A percentile compares a stretch with the other conserved stretches of the same genome.
phyloP scores from a whole-genome alignment of 1,140 invertebrate species.

The Cephus cinctus region DNA sequence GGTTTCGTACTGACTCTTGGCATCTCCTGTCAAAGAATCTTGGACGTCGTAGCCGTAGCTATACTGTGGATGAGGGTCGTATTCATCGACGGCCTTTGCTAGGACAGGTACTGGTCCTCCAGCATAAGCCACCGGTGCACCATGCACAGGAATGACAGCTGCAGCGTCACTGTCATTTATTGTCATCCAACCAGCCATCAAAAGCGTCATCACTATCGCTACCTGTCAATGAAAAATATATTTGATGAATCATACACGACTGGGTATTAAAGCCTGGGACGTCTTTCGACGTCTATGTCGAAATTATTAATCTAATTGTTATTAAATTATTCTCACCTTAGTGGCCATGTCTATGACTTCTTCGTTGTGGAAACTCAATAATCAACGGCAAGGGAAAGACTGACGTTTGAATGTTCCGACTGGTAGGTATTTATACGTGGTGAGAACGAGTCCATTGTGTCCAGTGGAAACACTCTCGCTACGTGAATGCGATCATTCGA shows the following conservation, averaged over 20 bases:
- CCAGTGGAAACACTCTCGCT: background rate
- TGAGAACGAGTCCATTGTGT: slow-evolving; percentile 13
- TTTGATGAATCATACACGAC: no score
- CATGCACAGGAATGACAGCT: slow-evolving; percentile 7
- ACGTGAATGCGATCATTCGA: background rate
- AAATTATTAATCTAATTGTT: no score
- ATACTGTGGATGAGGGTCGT: slow-evolving; percentile 62
- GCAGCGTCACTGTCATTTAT: no score
- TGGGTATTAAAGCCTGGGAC: no score
- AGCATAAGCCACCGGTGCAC: slow-evolving; percentile 13
- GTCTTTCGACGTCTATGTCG: no score
- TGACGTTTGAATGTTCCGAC: slow-evolving; percentile 37
- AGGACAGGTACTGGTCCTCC: slow-evolving; percentile 19
- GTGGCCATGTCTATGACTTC: slow-evolving; percentile 42
- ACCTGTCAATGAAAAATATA: slow-evolving; percentile 28
- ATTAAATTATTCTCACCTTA: slow-evolving; percentile 48
- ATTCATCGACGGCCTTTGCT: slow-evolving; percentile 31
- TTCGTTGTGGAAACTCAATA: slow-evolving; percentile 21
- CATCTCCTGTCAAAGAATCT: slow-evolving; percentile 66
- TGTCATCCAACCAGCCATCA: slow-evolving; percentile 22
- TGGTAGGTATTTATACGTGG: slow-evolving; percentile 50
- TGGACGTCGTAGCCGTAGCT: slow-evolving; percentile 65
- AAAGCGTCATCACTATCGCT: slow-evolving; percentile 20
- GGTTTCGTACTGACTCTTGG: slow-evolving; percentile 66
- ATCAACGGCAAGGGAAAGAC: slow-evolving; percentile 34